Conservation (phyloP, 2,113 vertebrate genomes). For the Eolophus roseicapilla region DNA sequence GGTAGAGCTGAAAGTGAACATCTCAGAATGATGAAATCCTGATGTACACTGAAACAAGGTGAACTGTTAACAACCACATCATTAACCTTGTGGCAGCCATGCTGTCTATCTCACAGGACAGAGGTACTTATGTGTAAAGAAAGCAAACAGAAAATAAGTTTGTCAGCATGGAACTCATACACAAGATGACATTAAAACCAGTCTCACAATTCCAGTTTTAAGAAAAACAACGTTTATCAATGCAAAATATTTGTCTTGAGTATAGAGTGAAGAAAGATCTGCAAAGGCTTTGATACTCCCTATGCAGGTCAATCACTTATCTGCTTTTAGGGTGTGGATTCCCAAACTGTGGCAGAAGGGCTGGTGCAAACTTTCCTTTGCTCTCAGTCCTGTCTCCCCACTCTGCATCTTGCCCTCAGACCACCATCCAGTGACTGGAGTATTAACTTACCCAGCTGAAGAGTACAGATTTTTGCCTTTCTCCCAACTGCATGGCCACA, state of each 20-base stretch:
- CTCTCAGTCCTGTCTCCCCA: neutral
- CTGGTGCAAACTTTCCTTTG: neutral
- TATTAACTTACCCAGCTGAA: neutral
- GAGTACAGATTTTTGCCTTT: neutral
- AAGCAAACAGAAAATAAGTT: neutral
- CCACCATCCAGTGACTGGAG: neutral
- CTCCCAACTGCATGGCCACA: neutral
- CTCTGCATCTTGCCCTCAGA: neutral
- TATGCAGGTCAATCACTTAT: neutral
- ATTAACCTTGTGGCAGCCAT: neutral
- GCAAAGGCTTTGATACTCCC: neutral
- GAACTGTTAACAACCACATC: neutral
- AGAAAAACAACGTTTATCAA: neutral
- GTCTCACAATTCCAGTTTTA: neutral
- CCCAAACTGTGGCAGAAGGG: neutral
- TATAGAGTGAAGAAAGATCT: neutral
- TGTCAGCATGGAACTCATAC: neutral
- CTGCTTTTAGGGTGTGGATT: neutral
- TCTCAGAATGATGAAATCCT: neutral
- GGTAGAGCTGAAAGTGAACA: neutral
- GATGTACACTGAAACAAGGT: neutral
- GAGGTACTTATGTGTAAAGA: neutral
- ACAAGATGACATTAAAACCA: neutral
- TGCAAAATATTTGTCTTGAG: neutral
- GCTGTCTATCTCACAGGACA: neutral